phyloP scores from a whole-genome alignment of 2,888 invertebrate genomes.

The Drosophila tripunctata region DNA sequence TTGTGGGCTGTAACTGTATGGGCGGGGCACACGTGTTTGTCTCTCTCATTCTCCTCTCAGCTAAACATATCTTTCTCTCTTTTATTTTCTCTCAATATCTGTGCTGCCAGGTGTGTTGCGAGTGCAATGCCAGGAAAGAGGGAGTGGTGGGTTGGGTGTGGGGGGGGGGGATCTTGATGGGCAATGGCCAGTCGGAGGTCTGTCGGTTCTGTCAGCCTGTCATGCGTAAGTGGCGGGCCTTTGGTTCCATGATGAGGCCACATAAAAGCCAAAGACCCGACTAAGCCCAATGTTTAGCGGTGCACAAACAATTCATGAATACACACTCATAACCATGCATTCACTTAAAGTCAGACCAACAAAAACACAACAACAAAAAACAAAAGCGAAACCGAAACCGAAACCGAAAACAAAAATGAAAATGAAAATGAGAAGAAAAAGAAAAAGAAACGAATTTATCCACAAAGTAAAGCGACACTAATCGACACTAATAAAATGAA shows the following conservation, averaged over 20 bases:
- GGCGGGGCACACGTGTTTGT: not conserved
- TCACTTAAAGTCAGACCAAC: not conserved
- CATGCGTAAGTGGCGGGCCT: constrained; percentile 30
- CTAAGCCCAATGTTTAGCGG: constrained; percentile 14
- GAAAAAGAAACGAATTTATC: not conserved
- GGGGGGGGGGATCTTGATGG: no score
- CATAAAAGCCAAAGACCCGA: constrained; percentile 44
- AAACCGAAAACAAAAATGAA: no score
- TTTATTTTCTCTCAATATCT: not conserved
- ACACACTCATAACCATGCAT: constrained; percentile 30
- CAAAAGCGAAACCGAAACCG: no score
- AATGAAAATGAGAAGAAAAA: no score
- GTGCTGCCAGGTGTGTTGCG: constrained; percentile 29
- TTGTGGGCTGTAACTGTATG: constrained; percentile 14
- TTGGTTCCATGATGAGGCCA: constrained; percentile 44
- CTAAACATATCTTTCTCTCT: not conserved
- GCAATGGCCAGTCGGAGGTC: no score
- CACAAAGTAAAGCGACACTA: not conserved
- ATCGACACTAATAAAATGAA: not conserved
- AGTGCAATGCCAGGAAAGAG: no score
- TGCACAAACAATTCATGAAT: constrained; percentile 29
- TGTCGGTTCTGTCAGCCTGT: constrained; percentile 16
- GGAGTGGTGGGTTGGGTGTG: constrained; percentile 11
- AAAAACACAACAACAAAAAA: no score
- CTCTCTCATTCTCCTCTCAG: not conserved